Evolutionary conservation across 2,888 invertebrate species (phyloP).

Genomic region (Serrognathus titanus): DNA sequence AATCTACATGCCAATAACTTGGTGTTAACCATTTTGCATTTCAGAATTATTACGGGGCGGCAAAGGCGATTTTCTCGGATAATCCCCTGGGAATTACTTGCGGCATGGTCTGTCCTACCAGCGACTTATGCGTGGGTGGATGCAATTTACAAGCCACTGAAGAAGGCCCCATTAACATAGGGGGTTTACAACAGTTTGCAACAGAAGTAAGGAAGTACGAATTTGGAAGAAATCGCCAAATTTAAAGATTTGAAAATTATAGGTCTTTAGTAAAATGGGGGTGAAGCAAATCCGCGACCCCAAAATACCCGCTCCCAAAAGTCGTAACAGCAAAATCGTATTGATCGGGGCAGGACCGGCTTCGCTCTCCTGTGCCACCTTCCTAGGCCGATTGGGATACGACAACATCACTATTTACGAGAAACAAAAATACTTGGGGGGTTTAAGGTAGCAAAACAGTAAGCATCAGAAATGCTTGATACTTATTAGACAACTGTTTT

Average conservation of each 20-base stretch:
- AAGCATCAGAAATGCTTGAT: too few relatives aligned
- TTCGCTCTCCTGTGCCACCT: conserved; percentile 94
- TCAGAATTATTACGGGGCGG: conserved; percentile 96
- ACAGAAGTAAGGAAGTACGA: conserved; percentile 66
- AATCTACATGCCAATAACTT: not conserved
- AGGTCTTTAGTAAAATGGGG: conserved; percentile 92
- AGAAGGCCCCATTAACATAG: conserved; percentile 98
- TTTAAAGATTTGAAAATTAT: conserved; percentile 18
- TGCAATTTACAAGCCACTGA: conserved; percentile 95
- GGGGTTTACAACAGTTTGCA: conserved; percentile 96
- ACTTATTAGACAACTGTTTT: conserved; percentile 27
- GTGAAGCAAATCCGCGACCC: conserved; percentile 84
- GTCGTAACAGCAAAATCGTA: conserved; percentile 70
- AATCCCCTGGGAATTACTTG: conserved; percentile 94
- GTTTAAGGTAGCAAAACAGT: conserved; percentile 66
- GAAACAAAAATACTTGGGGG: conserved; percentile 81
- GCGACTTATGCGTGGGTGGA: conserved; percentile 96
- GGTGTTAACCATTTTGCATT: conserved; percentile 21
- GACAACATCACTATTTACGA: conserved; percentile 89
- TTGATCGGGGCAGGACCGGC: conserved; percentile 95
- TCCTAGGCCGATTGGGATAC: conserved; percentile 90
- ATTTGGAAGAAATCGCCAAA: not conserved
- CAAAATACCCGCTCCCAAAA: conserved; percentile 56
- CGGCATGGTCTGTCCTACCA: conserved; percentile 99
- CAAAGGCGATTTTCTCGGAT: conserved; percentile 93